Conservation (phyloP, 2,888 invertebrate species). For the Drosophila nr. perissopoda region DNA sequence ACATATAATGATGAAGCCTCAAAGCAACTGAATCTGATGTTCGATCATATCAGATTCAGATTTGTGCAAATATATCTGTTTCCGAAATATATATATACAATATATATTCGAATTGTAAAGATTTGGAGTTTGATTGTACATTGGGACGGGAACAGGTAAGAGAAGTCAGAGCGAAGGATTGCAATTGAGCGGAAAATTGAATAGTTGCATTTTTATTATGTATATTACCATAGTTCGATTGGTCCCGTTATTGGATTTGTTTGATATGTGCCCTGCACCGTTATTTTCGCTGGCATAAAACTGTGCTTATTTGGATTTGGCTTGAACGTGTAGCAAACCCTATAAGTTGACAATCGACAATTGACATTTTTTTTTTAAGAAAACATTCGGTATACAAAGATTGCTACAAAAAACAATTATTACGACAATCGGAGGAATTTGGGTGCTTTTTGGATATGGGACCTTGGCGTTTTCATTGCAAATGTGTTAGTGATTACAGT, state of each 20-base stretch:
- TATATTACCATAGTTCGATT: constrained; percentile 83
- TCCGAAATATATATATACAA: not conserved
- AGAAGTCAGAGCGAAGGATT: constrained; percentile 6
- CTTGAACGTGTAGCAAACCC: constrained; percentile 84
- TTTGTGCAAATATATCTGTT: not conserved
- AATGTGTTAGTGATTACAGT: not conserved
- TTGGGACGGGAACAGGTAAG: constrained; percentile 4
- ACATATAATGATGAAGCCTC: not conserved
- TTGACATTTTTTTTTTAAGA: constrained; percentile 6
- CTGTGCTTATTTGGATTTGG: constrained; percentile 83
- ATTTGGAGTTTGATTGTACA: not conserved
- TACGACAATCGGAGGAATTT: constrained; percentile 8
- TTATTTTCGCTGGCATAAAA: constrained; percentile 83
- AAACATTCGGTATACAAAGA: constrained; percentile 11
- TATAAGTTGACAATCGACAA: constrained; percentile 69
- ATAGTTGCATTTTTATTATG: constrained; percentile 8
- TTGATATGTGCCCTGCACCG: constrained; percentile 82
- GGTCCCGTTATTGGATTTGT: constrained; percentile 83
- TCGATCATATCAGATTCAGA: not conserved
- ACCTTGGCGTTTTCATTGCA: not conserved
- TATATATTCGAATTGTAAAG: not conserved
- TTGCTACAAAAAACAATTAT: constrained; percentile 13
- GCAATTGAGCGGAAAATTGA: constrained; percentile 7
- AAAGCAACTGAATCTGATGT: not conserved
- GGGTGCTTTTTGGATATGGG: not conserved